Evolutionary conservation across 2,797 vertebrate genomes (phyloP), one percentile per base, ranked within the genome.

Genomic region (Megaceryle alcyon): DNA sequence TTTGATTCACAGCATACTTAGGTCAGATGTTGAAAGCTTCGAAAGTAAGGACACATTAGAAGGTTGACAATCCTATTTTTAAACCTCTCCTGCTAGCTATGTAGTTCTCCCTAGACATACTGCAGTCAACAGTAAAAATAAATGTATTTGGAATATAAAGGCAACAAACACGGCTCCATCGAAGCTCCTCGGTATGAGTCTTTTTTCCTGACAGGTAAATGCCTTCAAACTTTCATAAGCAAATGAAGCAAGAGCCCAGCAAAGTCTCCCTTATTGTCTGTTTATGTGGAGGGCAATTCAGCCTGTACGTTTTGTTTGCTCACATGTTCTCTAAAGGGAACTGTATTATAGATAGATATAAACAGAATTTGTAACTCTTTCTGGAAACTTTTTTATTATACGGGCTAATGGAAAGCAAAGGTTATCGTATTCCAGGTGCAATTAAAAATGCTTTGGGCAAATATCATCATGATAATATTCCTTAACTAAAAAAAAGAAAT

Each of bases 61-160:
- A 91, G 73, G 88, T 43, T 90, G 95, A 86, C 91, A 94, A 88
- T 77, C 80, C 43, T 92, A 88, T 95, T 95, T 95, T 94, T 91
- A 96, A 94, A 69, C 7, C 44, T 83, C 82, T 91, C 72, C 87
- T 92, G 82, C 6, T 35, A 80, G 89, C 26, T 7, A 26, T 35
- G 37, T 28, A 28, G 49, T 71, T 80, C 56, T 92, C 89, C 78
- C 91, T 37, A 87, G 64, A 82, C n/a, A 44, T 60, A 28, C 4
- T 73, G 68, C 39, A 70, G 81, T 31, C 78, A 89, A 39, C 75
- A 72, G 39, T 66, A 91, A 94, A 92, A 95, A 92, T 57, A 92
- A 82, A 94, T 49, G 22, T 18, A 23, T 92, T 77, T 77, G 57
- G 56, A 80, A 75, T 68, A 77, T 49, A 78, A 94, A 94, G 79